Evolutionary conservation across 2,113 vertebrate species (phyloP).

Genomic region (Alligator sinensis): DNA sequence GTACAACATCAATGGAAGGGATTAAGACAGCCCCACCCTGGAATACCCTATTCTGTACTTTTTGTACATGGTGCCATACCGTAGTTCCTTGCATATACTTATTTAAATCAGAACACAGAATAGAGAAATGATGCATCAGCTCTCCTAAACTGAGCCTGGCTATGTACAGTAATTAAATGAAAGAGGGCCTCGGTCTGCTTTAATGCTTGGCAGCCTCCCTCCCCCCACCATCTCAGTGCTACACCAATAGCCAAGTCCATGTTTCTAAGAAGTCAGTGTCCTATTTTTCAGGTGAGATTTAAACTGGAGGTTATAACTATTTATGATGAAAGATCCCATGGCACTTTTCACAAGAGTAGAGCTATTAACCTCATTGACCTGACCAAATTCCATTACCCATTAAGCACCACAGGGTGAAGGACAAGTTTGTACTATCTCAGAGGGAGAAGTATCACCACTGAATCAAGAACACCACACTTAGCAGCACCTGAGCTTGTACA

Average conservation of each 20-base stretch:
- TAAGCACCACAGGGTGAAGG: conserved; percentile 6
- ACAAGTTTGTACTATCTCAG: conserved; percentile 9
- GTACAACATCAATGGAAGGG: background rate
- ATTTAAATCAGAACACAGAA: background rate
- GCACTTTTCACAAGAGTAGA: conserved; percentile 36
- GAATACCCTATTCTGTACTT: background rate
- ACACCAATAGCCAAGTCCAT: background rate
- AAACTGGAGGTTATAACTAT: background rate
- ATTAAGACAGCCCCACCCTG: background rate
- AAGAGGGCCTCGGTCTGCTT: background rate
- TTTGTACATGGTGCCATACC: background rate
- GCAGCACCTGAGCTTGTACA: background rate
- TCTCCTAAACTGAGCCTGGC: background rate
- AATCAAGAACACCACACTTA: background rate
- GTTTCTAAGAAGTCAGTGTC: background rate
- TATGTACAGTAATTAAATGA: background rate
- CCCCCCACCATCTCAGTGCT: background rate
- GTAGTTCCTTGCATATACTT: background rate
- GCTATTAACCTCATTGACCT: conserved; percentile 65
- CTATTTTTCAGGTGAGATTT: conserved; percentile 13
- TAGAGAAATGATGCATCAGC: background rate
- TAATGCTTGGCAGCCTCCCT: background rate
- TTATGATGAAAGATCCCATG: conserved; percentile 12
- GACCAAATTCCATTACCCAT: conserved; percentile 15
- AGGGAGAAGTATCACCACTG: conserved; percentile 39